These are phyloP conservation scores for Rhysida immarginata DNA, from an alignment of 1,140 invertebrate species.

Conservation along the genomic window DNA sequence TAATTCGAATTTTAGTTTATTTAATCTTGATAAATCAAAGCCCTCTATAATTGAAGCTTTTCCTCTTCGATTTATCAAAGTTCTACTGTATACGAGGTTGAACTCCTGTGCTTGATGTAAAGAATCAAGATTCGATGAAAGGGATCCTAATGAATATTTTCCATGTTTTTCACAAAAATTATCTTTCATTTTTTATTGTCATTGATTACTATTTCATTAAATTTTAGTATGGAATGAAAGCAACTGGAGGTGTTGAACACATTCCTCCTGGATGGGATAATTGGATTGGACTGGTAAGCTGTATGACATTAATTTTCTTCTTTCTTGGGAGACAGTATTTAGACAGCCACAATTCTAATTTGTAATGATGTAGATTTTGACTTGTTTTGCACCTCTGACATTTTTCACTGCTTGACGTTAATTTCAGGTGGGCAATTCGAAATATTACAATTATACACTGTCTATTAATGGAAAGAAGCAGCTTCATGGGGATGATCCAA, in stretches of 20 bases:
- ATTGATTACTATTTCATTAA: neutral
- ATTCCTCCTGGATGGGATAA: constrained; percentile 66
- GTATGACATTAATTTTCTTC: no score
- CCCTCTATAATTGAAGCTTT: no score
- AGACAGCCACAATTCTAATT: no score
- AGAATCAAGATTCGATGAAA: neutral
- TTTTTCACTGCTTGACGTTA: no score
- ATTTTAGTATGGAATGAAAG: constrained; percentile 42
- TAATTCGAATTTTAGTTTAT: no score
- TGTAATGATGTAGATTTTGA: no score
- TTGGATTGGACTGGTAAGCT: constrained; percentile 49
- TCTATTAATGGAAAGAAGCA: constrained; percentile 56
- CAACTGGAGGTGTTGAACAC: constrained; percentile 40
- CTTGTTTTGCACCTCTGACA: no score
- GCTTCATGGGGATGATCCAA: constrained; percentile 37
- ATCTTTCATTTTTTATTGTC: constrained; percentile 2
- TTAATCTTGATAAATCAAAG: no score
- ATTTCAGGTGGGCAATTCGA: constrained; percentile 54
- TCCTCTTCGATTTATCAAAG: neutral
- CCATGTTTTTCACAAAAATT: no score
- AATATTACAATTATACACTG: constrained; percentile 75
- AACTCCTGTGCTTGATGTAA: neutral
- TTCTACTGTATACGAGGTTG: neutral
- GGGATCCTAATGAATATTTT: no score
- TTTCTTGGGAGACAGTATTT: no score